Evolutionary conservation across 1,140 invertebrate genomes (phyloP).

Genomic region (Nasonia longicornis): DNA sequence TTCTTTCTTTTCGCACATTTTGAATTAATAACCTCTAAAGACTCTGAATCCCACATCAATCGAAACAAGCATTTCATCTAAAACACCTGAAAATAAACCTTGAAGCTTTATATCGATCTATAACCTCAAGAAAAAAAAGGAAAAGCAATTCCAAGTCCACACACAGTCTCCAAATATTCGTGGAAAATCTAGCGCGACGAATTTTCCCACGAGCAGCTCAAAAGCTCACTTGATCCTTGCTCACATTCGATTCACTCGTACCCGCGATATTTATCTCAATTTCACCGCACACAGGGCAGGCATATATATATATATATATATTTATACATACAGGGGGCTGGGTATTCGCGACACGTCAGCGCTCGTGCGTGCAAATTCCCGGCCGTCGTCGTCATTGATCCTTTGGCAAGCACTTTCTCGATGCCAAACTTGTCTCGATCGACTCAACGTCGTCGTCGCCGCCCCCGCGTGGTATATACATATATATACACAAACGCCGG

Average conservation of each 20-base stretch:
- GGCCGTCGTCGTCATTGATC: conserved; percentile 21
- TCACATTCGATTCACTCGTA: conserved; percentile 15
- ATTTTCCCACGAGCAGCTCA: conserved; percentile 2
- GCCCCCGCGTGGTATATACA: no score
- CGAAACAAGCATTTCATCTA: no score
- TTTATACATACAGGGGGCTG: neutral
- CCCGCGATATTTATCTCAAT: conserved; percentile 28
- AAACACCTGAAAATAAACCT: no score
- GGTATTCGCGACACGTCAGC: conserved; percentile 21
- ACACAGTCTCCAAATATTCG: neutral
- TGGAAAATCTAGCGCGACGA: conserved; percentile 2
- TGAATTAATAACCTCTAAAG: no score
- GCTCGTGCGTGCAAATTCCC: conserved; percentile 16
- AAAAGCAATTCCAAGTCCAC: neutral
- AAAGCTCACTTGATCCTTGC: conserved; percentile 20
- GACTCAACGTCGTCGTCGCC: no score
- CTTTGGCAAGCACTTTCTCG: conserved; percentile 14
- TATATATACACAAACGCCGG: neutral
- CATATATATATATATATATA: neutral
- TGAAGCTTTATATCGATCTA: no score
- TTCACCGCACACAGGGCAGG: neutral
- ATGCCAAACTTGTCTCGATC: conserved; percentile 1
- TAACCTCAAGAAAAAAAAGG: neutral
- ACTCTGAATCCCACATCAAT: no score
- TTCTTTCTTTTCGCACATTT: no score